phyloP scores from a whole-genome alignment of 2,797 vertebrate species.

The Helostoma temminkii region DNA sequence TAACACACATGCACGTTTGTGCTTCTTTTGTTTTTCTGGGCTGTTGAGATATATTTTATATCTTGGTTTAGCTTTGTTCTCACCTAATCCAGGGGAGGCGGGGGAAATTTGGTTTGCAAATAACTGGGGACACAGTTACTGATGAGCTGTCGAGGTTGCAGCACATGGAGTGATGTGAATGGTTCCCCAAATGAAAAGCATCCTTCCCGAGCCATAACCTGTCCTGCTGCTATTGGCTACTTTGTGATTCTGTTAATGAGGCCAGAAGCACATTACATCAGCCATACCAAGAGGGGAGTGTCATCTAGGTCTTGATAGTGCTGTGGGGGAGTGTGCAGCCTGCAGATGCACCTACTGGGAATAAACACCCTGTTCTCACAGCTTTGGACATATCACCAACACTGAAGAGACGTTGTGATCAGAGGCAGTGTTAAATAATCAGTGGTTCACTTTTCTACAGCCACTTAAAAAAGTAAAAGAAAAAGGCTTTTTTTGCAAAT shows the following conservation, averaged over 20 bases:
- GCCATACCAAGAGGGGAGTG: constrained; percentile 45
- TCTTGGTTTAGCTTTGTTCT: constrained; percentile 42
- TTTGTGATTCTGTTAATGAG: constrained; percentile 39
- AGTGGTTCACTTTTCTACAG: neutral
- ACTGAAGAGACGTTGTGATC: constrained; percentile 23
- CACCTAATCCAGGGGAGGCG: constrained; percentile 28
- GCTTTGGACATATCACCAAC: constrained; percentile 9
- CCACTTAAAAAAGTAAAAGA: too few relatives aligned
- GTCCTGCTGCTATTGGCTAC: constrained; percentile 82
- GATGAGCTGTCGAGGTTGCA: constrained; percentile 56
- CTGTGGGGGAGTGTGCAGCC: constrained; percentile 41
- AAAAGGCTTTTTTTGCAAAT: neutral
- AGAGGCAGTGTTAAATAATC: constrained; percentile 13
- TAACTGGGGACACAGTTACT: constrained; percentile 55
- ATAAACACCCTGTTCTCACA: constrained; percentile 51
- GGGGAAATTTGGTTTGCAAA: constrained; percentile 80
- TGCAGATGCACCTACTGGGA: constrained; percentile 40
- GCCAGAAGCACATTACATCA: constrained; percentile 67
- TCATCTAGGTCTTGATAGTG: constrained; percentile 43
- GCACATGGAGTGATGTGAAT: constrained; percentile 76
- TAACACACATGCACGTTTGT: neutral
- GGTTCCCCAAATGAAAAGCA: constrained; percentile 59
- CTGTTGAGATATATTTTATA: constrained; percentile 36
- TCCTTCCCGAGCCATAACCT: constrained; percentile 70
- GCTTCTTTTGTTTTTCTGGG: neutral